A percentile compares a stretch with the other conserved stretches of the same genome.
Evolutionary conservation across 92 coral and sea anemone genomes (phyloP).

Genomic region (Epizoanthus illoricatus): DNA sequence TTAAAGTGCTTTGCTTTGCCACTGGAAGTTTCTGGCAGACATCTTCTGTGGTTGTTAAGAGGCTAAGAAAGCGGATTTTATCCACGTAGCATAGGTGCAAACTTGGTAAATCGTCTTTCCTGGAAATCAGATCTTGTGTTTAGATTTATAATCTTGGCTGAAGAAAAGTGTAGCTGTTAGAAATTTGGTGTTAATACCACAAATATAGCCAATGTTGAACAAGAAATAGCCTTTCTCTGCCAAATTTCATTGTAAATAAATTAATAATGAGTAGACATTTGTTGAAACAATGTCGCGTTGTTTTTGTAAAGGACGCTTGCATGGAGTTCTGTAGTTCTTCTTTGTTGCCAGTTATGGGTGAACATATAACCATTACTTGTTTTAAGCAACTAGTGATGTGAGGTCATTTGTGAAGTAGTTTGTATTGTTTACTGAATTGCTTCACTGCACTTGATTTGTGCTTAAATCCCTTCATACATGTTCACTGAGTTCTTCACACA

Average conservation of each 20-base stretch:
- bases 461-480: no score
- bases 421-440: no score
- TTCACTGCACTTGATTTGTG: no score
- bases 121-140: neutral
- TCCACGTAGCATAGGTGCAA: slow-evolving; percentile 20
- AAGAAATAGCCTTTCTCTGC: neutral
- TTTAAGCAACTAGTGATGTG: no score
- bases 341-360: neutral
- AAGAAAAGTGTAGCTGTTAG: neutral
- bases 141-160: neutral
- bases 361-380: neutral
- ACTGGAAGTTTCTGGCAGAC: neutral
- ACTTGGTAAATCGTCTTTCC: neutral
- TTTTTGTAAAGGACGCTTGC: neutral
- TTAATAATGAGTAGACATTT: slow-evolving; percentile 26
- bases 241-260: slow-evolving; percentile 14
- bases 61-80: slow-evolving; percentile 5
- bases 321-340: neutral
- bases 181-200: neutral
- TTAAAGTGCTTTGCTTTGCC: slow-evolving; percentile 2
- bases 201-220: neutral
- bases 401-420: no score
- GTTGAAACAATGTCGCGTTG: neutral
- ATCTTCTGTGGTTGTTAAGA: slow-evolving; percentile 32
- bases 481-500: no score